These are phyloP conservation scores for Pristionchus mayeri DNA, from an alignment of 2,888 invertebrate species.

Conservation along the genomic window DNA sequence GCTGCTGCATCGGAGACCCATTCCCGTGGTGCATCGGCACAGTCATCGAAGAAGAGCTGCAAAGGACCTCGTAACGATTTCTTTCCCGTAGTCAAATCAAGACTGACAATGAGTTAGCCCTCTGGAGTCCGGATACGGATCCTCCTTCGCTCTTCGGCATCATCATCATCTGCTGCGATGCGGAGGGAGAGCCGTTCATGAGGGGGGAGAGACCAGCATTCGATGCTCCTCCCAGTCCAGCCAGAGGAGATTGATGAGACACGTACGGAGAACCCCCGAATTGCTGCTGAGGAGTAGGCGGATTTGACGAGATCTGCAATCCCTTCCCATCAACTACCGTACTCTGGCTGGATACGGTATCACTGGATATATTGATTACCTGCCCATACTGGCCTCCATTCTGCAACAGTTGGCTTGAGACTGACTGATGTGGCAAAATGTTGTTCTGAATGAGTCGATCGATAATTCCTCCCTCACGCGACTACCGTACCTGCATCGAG, in stretches of 20 bases:
- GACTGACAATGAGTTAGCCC: not conserved
- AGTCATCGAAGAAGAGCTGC: not conserved
- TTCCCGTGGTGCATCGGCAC: constrained; percentile 24
- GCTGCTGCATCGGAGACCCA: constrained; percentile 33
- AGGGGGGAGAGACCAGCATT: not conserved
- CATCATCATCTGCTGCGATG: not conserved
- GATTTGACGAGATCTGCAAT: not conserved
- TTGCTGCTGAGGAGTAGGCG: not conserved
- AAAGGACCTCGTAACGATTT: not conserved
- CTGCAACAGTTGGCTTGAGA: not conserved
- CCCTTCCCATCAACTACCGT: no score
- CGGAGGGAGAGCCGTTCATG: not conserved
- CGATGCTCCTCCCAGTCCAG: no score
- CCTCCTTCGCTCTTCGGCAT: not conserved
- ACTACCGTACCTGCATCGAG: not conserved
- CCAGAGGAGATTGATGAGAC: not conserved
- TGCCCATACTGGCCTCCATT: not conserved
- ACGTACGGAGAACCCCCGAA: not conserved
- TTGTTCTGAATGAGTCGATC: not conserved
- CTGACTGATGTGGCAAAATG: not conserved
- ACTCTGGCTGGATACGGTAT: no score
- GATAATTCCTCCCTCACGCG: not conserved
- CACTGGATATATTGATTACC: not conserved
- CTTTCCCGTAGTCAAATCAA: no score
- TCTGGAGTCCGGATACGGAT: no score